Conservation (phyloP, 64 coral and sea anemone genomes). For the Montipora cactus region DNA sequence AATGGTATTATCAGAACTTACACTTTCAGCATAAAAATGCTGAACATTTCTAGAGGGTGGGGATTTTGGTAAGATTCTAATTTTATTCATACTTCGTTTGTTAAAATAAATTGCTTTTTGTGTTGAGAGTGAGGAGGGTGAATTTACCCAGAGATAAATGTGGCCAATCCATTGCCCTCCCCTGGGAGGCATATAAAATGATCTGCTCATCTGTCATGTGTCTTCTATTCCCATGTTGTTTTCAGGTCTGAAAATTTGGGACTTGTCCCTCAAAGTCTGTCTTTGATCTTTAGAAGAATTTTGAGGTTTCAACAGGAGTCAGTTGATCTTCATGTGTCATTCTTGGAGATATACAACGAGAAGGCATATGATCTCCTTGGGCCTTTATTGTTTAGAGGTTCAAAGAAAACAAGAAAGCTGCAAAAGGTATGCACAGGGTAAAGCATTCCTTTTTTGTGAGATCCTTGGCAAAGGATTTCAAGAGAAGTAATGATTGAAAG, state of each 20-base stretch:
- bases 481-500: too few species aligned
- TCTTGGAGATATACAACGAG: slow-evolving; percentile 69
- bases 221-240: not conserved
- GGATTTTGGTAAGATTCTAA: too few species aligned
- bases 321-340: slow-evolving; percentile 49
- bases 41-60: too few species aligned
- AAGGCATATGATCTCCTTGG: slow-evolving; percentile 69
- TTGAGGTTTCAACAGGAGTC: slow-evolving; percentile 19
- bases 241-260: slow-evolving; percentile 7
- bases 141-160: too few species aligned
- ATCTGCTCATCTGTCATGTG: not conserved
- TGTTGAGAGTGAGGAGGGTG: too few species aligned
- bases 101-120: too few species aligned
- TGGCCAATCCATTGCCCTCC: too few species aligned
- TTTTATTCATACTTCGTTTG: too few species aligned
- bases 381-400: slow-evolving; percentile 2
- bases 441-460: not conserved
- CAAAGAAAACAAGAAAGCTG: slow-evolving; percentile 25
- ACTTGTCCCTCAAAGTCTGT: slow-evolving; percentile 36
- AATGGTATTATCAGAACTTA: too few species aligned
- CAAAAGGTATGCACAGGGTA: slow-evolving; percentile 8
- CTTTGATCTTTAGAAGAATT: slow-evolving; percentile 33
- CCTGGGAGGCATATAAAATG: too few species aligned
- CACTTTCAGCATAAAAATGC: too few species aligned
- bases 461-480: too few species aligned